phyloP scores from a whole-genome alignment of 2,888 invertebrate genomes.

The Dynastes hyllus region DNA sequence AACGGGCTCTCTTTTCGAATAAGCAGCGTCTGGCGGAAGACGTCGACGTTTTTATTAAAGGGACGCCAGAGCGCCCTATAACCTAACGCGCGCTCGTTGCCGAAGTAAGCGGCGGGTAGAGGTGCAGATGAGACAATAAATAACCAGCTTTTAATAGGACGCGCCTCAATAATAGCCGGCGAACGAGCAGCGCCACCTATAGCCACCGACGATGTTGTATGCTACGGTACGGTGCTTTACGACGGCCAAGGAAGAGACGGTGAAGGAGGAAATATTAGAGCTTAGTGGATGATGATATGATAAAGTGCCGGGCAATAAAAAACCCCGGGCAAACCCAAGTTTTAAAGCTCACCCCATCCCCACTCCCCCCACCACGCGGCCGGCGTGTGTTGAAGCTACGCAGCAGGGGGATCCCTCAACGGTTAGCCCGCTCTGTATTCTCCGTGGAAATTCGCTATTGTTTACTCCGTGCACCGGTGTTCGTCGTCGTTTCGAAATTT shows the following conservation, averaged over 20 bases:
- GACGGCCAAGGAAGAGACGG: too few species aligned
- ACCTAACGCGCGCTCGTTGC: neutral
- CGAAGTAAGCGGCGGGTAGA: slow-evolving; percentile 28
- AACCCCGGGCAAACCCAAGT: slow-evolving; percentile 48
- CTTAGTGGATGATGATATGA: slow-evolving; percentile 57
- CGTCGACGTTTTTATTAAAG: slow-evolving; percentile 15
- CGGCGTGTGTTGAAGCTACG: neutral
- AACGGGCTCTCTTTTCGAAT: slow-evolving; percentile 11
- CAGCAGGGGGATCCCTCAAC: neutral
- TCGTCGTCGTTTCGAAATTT: slow-evolving; percentile 23
- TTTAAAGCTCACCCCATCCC: slow-evolving; percentile 50
- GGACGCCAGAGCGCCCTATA: neutral
- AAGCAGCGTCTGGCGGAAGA: neutral
- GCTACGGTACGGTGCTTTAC: slow-evolving; percentile 10
- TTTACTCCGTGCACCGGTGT: slow-evolving; percentile 22
- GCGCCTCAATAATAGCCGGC: slow-evolving; percentile 56
- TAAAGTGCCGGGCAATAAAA: slow-evolving; percentile 52
- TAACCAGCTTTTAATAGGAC: slow-evolving; percentile 52
- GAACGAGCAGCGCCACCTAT: slow-evolving; percentile 44
- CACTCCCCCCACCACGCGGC: neutral
- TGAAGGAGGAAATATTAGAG: slow-evolving; percentile 37
- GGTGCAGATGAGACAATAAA: slow-evolving; percentile 53
- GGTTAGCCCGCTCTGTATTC: neutral
- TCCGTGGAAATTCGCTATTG: slow-evolving; percentile 34
- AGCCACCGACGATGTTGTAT: neutral